phyloP scores from a whole-genome alignment of 1,140 invertebrate species.

The Papilio helenus region DNA sequence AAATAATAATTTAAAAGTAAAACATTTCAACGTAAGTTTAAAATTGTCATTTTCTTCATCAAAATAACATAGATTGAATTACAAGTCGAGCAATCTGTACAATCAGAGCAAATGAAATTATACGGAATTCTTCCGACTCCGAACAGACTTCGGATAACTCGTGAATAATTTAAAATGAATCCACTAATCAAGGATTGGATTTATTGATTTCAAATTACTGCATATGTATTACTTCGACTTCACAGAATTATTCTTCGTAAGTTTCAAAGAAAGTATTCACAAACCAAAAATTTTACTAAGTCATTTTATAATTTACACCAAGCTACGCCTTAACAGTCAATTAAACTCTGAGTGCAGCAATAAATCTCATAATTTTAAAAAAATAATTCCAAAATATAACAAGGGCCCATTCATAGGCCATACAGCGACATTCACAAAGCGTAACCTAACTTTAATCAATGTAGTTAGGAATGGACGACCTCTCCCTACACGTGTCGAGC shows the following conservation, averaged over 20 bases:
- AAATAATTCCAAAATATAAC: no score
- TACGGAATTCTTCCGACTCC: conserved; percentile 20
- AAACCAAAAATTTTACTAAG: no score
- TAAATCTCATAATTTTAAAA: no score
- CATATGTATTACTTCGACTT: not conserved
- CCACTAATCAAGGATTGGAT: conserved; percentile 25
- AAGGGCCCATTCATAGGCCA: no score
- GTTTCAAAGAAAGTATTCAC: no score
- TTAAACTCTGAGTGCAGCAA: no score
- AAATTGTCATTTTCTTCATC: not conserved
- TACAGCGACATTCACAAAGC: no score
- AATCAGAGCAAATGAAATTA: conserved; percentile 5
- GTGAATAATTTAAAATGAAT: conserved; percentile 24
- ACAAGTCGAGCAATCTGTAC: conserved; percentile 5
- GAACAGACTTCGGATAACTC: conserved; percentile 1
- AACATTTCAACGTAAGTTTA: not conserved
- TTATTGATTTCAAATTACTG: not conserved
- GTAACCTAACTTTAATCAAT: no score
- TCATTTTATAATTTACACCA: no score
- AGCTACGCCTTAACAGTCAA: no score
- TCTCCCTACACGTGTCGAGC: no score
- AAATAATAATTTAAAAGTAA: not conserved
- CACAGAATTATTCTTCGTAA: not conserved
- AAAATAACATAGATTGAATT: conserved; percentile 6
- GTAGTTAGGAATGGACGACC: no score